phyloP scores from a whole-genome alignment of 2,888 invertebrate species.

The Nephrocerus scutellatus region DNA sequence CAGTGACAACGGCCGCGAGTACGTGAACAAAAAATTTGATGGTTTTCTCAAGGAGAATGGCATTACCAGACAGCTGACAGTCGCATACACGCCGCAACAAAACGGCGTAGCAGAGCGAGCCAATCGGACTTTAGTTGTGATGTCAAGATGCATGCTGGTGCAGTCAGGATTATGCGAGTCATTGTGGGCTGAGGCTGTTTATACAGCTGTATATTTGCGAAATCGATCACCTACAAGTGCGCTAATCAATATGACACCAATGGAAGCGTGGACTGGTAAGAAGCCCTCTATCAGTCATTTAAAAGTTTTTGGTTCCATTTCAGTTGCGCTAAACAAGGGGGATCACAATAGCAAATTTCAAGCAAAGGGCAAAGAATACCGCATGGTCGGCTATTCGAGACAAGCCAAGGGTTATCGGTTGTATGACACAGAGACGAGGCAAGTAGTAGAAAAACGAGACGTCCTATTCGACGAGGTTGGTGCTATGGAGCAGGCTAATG shows the following conservation, averaged over 20 bases:
- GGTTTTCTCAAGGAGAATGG: conserved; percentile 13
- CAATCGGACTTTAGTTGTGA: conserved; percentile 22
- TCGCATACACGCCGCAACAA: conserved; percentile 20
- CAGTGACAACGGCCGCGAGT: conserved; percentile 17
- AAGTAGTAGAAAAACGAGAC: conserved; percentile 10
- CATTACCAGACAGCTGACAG: conserved; percentile 14
- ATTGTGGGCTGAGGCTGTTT: conserved; percentile 18
- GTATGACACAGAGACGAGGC: conserved; percentile 5
- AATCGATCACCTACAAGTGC: conserved; percentile 13
- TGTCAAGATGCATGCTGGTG: conserved; percentile 29
- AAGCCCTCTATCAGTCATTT: conserved; percentile 12
- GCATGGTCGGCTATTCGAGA: conserved; percentile 18
- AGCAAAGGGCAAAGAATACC: conserved; percentile 14
- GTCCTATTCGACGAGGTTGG: conserved; percentile 1
- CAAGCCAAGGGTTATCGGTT: conserved; percentile 17
- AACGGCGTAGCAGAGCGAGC: conserved; percentile 21
- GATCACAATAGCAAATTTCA: conserved; percentile 15
- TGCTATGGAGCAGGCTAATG: neutral
- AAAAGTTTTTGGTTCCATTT: conserved; percentile 16
- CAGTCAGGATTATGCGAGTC: conserved; percentile 23
- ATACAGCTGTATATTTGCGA: conserved; percentile 16
- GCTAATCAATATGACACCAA: conserved; percentile 11
- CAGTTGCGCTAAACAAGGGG: conserved; percentile 17
- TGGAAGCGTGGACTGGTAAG: conserved; percentile 12
- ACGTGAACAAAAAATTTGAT: conserved; percentile 10